phyloP scores from a whole-genome alignment of 2,888 invertebrate genomes.

The Cacoxenus indagator region DNA sequence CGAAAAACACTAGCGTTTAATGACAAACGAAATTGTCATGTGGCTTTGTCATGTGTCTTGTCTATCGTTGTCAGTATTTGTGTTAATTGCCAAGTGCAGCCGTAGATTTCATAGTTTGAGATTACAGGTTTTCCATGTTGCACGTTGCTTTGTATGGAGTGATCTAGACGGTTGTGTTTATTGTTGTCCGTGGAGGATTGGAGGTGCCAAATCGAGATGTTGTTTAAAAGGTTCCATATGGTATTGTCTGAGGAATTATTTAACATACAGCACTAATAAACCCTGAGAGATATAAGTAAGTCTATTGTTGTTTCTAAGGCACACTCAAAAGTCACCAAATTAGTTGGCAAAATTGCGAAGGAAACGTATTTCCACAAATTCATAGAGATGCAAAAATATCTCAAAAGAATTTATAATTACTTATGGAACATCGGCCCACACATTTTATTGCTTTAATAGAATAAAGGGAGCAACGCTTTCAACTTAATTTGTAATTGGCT shows the following conservation, averaged over 20 bases:
- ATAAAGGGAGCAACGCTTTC: too few species aligned
- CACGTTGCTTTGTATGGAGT: slow-evolving; percentile 18
- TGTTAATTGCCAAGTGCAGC: slow-evolving; percentile 41
- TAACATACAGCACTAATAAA: not conserved
- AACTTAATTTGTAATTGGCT: too few species aligned
- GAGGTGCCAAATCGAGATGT: not conserved
- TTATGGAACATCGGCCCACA: too few species aligned
- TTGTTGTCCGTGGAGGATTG: not conserved
- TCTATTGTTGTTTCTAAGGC: too few species aligned
- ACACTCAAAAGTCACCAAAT: too few species aligned
- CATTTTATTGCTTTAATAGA: too few species aligned
- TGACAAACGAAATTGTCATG: slow-evolving; percentile 18
- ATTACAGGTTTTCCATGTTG: slow-evolving; percentile 36
- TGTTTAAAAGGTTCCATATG: slow-evolving; percentile 17
- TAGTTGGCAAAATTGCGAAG: too few species aligned
- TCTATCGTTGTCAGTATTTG: slow-evolving; percentile 27
- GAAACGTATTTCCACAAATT: too few species aligned
- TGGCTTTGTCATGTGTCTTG: slow-evolving; percentile 5
- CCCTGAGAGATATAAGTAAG: not conserved
- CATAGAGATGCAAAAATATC: too few species aligned
- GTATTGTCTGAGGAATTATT: slow-evolving; percentile 25
- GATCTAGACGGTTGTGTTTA: slow-evolving; percentile 18
- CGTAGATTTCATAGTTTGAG: slow-evolving; percentile 24
- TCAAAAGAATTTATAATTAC: too few species aligned
- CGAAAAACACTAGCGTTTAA: not conserved